phyloP scores from a whole-genome alignment of 2,113 vertebrate species.

The Ibidorhyncha struthersii region DNA sequence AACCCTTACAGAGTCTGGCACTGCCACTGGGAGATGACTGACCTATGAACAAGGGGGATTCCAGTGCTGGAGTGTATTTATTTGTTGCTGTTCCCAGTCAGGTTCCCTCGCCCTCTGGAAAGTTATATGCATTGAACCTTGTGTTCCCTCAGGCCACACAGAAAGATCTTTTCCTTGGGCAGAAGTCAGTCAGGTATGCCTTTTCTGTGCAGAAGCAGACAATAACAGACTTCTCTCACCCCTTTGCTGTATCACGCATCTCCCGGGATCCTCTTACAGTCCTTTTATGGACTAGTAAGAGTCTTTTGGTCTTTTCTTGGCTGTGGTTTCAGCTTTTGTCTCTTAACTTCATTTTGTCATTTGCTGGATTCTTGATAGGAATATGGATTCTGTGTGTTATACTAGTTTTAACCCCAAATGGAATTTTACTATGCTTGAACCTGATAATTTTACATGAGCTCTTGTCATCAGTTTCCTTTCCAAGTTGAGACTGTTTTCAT shows the following conservation, averaged over 20 bases:
- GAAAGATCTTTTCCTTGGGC: neutral
- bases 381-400: neutral
- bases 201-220: neutral
- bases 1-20: neutral
- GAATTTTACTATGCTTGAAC: neutral
- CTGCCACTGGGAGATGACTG: neutral
- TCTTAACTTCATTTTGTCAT: neutral
- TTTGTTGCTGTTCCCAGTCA: neutral
- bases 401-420: neutral
- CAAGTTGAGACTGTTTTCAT: neutral
- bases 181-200: neutral
- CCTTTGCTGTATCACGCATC: neutral
- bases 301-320: neutral
- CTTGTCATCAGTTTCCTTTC: neutral
- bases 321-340: neutral
- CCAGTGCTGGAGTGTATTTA: neutral
- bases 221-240: neutral
- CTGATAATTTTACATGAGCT: neutral
- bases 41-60: neutral
- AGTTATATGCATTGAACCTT: neutral
- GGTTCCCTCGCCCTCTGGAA: neutral
- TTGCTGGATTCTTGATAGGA: neutral
- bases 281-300: neutral
- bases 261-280: neutral
- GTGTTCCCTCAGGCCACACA: neutral